A percentile compares a stretch with the other conserved stretches of the same genome.
Conservation (phyloP, 1,140 invertebrate genomes). For the Drosophila parvula region DNA sequence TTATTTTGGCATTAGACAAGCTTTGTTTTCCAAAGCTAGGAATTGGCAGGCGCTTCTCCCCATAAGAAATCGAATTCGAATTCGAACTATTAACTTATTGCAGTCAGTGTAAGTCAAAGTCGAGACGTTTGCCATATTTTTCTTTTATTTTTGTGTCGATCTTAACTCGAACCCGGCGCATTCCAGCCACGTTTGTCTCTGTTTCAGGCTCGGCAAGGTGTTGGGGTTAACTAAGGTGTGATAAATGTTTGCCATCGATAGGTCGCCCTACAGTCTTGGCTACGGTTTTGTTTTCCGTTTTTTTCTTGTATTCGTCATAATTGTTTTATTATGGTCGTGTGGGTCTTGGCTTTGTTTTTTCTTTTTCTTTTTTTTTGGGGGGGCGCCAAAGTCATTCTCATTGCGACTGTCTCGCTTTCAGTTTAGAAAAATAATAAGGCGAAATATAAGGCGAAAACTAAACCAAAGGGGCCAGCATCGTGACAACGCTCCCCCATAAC, state of each 20-base stretch:
- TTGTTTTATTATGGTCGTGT: slow-evolving; percentile 75
- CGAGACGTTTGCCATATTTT: slow-evolving; percentile 65
- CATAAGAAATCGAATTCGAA: slow-evolving; percentile 55
- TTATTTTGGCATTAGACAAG: slow-evolving; percentile 57
- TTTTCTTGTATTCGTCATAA: slow-evolving; percentile 59
- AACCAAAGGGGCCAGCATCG: slow-evolving; percentile 44
- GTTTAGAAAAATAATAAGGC: slow-evolving; percentile 12
- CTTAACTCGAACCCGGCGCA: slow-evolving; percentile 45
- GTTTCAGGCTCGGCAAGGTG: slow-evolving; percentile 71
- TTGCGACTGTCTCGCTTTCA: slow-evolving; percentile 33
- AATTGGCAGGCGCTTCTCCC: slow-evolving; percentile 67
- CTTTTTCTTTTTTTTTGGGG: slow-evolving; percentile 1
- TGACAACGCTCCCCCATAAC: slow-evolving; percentile 60
- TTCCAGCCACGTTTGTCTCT: slow-evolving; percentile 65
- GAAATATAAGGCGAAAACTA: slow-evolving; percentile 16
- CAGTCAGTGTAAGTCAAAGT: slow-evolving; percentile 70
- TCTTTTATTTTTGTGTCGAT: slow-evolving; percentile 19
- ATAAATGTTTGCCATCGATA: slow-evolving; percentile 81
- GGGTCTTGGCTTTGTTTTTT: slow-evolving; percentile 34
- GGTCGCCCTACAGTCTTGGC: slow-evolving; percentile 56
- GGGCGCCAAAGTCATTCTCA: slow-evolving; percentile 50
- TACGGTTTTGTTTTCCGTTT: slow-evolving; percentile 35
- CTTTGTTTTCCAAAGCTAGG: slow-evolving; percentile 50
- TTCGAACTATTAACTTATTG: slow-evolving; percentile 83
- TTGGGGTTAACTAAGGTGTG: slow-evolving; percentile 81